Percentiles rank a stretch among this genome's conserved stretches.
Evolutionary conservation across 1,140 invertebrate species (phyloP).

Genomic region (Drosophila arawakana): DNA sequence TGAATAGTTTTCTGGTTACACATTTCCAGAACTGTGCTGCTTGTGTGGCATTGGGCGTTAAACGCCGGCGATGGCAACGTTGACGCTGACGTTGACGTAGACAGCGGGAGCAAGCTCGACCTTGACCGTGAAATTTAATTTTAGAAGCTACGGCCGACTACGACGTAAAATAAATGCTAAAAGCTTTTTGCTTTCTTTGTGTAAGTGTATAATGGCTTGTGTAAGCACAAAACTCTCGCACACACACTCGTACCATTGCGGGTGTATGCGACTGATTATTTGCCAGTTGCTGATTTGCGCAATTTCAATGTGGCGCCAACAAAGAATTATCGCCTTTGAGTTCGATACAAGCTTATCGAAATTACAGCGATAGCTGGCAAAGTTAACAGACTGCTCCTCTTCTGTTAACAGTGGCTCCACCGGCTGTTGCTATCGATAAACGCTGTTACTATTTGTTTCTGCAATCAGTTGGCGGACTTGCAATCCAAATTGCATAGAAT

Average conservation of each 20-base stretch:
- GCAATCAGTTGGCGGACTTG: conserved; percentile 8
- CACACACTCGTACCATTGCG: background rate
- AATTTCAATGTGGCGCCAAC: background rate
- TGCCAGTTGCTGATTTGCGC: background rate
- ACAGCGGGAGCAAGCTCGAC: conserved; percentile 54
- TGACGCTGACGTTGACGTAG: conserved; percentile 29
- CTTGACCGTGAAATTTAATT: conserved; percentile 82
- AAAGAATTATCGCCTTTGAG: background rate
- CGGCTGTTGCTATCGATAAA: background rate
- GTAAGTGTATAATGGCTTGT: conserved; percentile 12
- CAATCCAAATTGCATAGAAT: background rate
- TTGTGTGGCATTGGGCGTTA: conserved; percentile 14
- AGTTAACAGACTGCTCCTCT: background rate
- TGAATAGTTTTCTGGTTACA: background rate
- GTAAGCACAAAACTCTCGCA: conserved; percentile 2
- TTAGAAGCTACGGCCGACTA: conserved; percentile 67
- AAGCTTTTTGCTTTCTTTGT: conserved; percentile 51
- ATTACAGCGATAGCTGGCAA: background rate
- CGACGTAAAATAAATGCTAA: conserved; percentile 74
- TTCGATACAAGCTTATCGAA: background rate
- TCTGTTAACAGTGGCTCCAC: background rate
- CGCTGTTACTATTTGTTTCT: background rate
- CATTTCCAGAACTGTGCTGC: conserved; percentile 63
- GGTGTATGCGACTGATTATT: background rate
- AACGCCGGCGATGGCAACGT: conserved; percentile 26